Conservation (phyloP, 2,888 invertebrate genomes). For the Protophormia terraenovae region DNA sequence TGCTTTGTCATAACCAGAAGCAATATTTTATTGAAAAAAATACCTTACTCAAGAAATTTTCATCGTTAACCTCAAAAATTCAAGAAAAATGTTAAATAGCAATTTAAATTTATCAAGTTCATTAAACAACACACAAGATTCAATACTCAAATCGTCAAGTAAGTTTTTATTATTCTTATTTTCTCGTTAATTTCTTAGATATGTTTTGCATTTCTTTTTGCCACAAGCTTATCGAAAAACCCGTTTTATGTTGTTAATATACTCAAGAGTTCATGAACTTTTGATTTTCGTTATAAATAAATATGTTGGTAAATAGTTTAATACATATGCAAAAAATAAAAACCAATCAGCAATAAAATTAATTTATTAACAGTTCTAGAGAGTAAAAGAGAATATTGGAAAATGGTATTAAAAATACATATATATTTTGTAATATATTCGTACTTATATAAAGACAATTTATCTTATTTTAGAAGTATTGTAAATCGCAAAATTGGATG, state of each 20-base stretch:
- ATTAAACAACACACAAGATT: neutral
- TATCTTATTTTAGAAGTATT: no score
- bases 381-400: neutral
- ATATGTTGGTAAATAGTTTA: neutral
- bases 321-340: neutral
- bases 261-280: constrained; percentile 48
- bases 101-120: neutral
- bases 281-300: neutral
- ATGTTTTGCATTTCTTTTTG: constrained; percentile 28
- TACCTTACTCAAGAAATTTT: no score
- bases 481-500: no score
- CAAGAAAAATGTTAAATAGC: neutral
- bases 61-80: no score
- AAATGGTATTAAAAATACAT: no score
- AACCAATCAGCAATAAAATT: neutral
- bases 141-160: neutral
- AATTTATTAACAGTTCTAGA: neutral
- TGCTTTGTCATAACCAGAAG: no score
- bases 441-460: no score
- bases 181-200: neutral
- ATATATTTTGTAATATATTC: no score
- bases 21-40: no score
- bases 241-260: constrained; percentile 5
- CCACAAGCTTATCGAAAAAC: neutral
- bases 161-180: constrained; percentile 11